Evolutionary conservation across 1,140 invertebrate genomes (phyloP).

Genomic region (Ridgeia piscesae): DNA sequence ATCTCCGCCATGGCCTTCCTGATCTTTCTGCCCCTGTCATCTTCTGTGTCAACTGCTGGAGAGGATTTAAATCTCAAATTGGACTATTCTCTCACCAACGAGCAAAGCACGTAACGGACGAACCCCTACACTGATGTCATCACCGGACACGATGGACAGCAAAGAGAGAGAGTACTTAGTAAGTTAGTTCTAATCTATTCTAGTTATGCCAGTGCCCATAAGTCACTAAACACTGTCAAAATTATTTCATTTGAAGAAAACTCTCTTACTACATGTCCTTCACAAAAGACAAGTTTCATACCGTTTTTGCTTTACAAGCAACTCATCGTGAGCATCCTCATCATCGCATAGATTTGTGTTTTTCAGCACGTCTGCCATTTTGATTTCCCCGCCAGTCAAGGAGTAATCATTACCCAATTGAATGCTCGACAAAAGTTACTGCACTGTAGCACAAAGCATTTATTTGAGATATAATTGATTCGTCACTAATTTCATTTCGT

Average conservation of each 20-base stretch:
- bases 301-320: background rate
- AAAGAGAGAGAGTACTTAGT: too few relatives aligned
- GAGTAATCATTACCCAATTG: background rate
- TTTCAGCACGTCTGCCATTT: background rate
- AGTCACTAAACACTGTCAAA: background rate
- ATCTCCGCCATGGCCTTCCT: too few relatives aligned
- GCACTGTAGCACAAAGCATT: background rate
- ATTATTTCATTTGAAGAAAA: background rate
- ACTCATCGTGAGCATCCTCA: background rate
- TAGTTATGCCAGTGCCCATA: too few relatives aligned
- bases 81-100: too few relatives aligned
- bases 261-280: background rate
- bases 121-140: too few relatives aligned
- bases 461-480: background rate
- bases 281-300: background rate
- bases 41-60: too few relatives aligned
- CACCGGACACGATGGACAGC: too few relatives aligned
- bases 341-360: background rate
- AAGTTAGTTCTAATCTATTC: too few relatives aligned
- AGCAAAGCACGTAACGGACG: too few relatives aligned
- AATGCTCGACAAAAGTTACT: background rate
- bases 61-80: too few relatives aligned
- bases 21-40: too few relatives aligned
- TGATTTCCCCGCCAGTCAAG: background rate
- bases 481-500: background rate